phyloP scores from a whole-genome alignment of 2,888 invertebrate genomes.

The Troides aeacus region DNA sequence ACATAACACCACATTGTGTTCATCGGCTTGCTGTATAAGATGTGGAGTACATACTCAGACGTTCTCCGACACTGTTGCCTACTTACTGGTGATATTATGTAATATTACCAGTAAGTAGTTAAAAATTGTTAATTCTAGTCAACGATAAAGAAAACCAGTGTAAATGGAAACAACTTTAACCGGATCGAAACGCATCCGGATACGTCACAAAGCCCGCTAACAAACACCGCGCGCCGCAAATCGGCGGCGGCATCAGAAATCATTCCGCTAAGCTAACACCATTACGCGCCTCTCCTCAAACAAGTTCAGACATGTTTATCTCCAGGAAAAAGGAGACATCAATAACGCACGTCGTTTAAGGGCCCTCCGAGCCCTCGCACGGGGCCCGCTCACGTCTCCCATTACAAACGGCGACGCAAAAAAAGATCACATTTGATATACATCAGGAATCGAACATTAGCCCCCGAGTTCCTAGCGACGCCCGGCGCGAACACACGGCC shows the following conservation, averaged over 20 bases:
- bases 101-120: too few relatives aligned
- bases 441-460: slow-evolving; percentile 76
- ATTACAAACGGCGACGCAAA: slow-evolving; percentile 48
- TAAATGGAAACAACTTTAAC: too few relatives aligned
- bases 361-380: slow-evolving; percentile 42
- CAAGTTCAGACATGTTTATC: slow-evolving; percentile 65
- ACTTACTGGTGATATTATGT: too few relatives aligned
- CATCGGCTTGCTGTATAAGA: too few relatives aligned
- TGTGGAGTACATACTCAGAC: too few relatives aligned
- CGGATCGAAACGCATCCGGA: too few relatives aligned
- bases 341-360: slow-evolving; percentile 65
- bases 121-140: too few relatives aligned
- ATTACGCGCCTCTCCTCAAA: slow-evolving; percentile 40
- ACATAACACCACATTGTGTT: too few relatives aligned
- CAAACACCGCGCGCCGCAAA: slow-evolving; percentile 11
- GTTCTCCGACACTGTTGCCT: too few relatives aligned
- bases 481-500: slow-evolving; percentile 41
- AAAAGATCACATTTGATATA: slow-evolving; percentile 70
- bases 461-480: slow-evolving; percentile 40
- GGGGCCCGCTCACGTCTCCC: slow-evolving; percentile 44
- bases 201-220: neutral
- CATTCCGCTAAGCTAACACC: slow-evolving; percentile 53
- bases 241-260: slow-evolving; percentile 34
- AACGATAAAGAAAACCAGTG: too few relatives aligned
- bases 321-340: slow-evolving; percentile 61